phyloP scores from a whole-genome alignment of 2,113 vertebrate genomes.

The Cnemophilus loriae region DNA sequence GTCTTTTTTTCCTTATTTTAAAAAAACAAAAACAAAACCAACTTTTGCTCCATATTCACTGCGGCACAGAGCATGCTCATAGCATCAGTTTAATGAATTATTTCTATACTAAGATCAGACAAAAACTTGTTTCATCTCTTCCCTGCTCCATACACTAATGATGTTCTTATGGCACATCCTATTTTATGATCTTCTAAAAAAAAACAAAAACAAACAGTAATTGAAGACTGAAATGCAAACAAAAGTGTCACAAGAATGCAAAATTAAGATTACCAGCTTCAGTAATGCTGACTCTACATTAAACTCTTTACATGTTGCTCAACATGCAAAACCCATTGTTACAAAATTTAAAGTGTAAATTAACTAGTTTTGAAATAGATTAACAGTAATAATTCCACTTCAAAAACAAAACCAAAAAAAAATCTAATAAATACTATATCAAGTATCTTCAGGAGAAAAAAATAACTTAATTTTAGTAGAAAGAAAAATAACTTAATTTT shows the following conservation, averaged over 20 bases:
- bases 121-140: slow-evolving; percentile 37
- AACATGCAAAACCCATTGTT: slow-evolving; percentile 47
- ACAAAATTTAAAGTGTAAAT: slow-evolving; percentile 60
- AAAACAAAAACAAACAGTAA: not conserved
- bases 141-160: not conserved
- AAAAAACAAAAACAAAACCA: not conserved
- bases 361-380: slow-evolving; percentile 60
- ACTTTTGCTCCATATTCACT: slow-evolving; percentile 43
- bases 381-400: slow-evolving; percentile 66
- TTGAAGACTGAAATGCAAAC: slow-evolving; percentile 52
- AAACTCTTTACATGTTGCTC: slow-evolving; percentile 44
- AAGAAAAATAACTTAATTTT: slow-evolving; percentile 68
- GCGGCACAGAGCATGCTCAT: slow-evolving; percentile 45
- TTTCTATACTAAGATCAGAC: slow-evolving; percentile 45
- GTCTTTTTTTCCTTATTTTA: not conserved
- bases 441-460: slow-evolving; percentile 73
- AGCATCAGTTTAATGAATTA: slow-evolving; percentile 32
- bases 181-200: not conserved
- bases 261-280: slow-evolving; percentile 50
- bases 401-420: slow-evolving; percentile 20
- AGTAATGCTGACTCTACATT: slow-evolving; percentile 38
- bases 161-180: slow-evolving; percentile 59
- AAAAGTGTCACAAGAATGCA: slow-evolving; percentile 35
- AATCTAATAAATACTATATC: slow-evolving; percentile 72
- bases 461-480: slow-evolving; percentile 71